phyloP scores from a whole-genome alignment of 2,797 vertebrate genomes.

The Propithecus deckenii region DNA sequence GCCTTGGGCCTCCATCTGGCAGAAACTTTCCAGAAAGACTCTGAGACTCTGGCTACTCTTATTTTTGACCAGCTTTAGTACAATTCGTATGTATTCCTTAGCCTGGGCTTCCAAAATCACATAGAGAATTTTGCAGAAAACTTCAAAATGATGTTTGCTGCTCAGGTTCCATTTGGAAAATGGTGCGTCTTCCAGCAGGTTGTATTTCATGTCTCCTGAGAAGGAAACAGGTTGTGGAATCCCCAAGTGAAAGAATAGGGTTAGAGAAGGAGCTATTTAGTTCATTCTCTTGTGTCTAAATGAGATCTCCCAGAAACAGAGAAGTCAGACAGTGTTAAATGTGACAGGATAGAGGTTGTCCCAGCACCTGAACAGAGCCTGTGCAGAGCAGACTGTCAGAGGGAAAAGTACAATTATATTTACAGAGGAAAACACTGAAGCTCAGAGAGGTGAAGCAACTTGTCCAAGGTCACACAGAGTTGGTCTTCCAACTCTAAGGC shows the following conservation, averaged over 20 bases:
- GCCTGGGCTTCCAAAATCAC: not conserved
- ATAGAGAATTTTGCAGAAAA: not conserved
- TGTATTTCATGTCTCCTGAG: not conserved
- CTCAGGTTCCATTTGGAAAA: not conserved
- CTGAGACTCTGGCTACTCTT: not conserved
- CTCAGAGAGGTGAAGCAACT: not conserved
- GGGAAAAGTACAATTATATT: not conserved
- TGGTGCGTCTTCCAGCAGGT: not conserved
- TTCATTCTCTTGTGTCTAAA: not conserved
- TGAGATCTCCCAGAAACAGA: not conserved
- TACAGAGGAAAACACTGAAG: not conserved
- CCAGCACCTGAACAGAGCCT: rapidly evolving
- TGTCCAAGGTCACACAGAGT: not conserved
- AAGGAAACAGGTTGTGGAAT: not conserved
- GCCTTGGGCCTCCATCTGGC: rapidly evolving
- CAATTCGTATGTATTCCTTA: not conserved
- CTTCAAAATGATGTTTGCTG: not conserved
- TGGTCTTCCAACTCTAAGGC: not conserved
- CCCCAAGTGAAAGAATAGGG: not conserved
- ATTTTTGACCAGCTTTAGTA: not conserved
- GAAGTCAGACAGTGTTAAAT: not conserved
- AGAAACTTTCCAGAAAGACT: not conserved
- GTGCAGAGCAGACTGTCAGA: not conserved
- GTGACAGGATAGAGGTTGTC: not conserved
- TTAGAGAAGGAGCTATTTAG: not conserved